These are phyloP conservation scores for Phoenoteleia sp. DNA, from an alignment of 2,888 invertebrate genomes.

Conservation along the genomic window DNA sequence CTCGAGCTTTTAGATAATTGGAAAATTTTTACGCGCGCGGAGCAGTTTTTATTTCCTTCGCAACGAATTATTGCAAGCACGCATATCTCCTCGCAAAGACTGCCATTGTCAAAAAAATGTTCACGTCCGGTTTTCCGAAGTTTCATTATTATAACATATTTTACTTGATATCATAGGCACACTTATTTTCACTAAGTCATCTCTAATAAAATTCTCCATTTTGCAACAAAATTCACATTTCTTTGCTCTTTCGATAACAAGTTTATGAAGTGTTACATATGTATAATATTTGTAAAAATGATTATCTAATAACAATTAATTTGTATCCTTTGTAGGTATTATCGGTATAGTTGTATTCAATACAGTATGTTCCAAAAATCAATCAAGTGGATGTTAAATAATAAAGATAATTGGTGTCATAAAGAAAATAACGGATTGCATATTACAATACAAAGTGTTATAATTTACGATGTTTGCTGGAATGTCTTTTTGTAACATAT, in stretches of 20 bases:
- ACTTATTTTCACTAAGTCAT: no score
- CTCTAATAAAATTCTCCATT: no score
- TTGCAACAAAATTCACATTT: no score
- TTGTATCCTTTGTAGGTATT: slow-evolving; percentile 28
- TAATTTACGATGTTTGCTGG: slow-evolving; percentile 47
- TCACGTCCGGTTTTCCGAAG: neutral
- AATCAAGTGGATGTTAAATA: slow-evolving; percentile 45
- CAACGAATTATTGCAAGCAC: slow-evolving; percentile 29
- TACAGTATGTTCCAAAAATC: slow-evolving; percentile 6
- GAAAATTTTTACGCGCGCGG: slow-evolving; percentile 13
- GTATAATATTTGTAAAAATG: slow-evolving; percentile 45
- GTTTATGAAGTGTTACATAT: slow-evolving; percentile 12
- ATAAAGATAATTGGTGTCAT: slow-evolving; percentile 49
- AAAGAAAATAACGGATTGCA: slow-evolving; percentile 43
- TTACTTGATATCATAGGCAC: slow-evolving; percentile 12
- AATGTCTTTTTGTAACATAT: slow-evolving; percentile 54
- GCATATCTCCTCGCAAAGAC: neutral
- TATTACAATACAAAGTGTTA: slow-evolving; percentile 40
- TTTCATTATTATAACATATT: neutral
- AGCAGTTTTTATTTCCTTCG: slow-evolving; percentile 14
- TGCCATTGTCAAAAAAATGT: neutral
- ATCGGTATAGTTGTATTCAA: slow-evolving; percentile 7
- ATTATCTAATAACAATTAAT: neutral
- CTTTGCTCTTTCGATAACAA: no score
- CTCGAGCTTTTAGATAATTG: slow-evolving; percentile 41